These are phyloP conservation scores for Halcyon leucocephala DNA, from an alignment of 2,797 vertebrate genomes.

Conservation along the genomic window DNA sequence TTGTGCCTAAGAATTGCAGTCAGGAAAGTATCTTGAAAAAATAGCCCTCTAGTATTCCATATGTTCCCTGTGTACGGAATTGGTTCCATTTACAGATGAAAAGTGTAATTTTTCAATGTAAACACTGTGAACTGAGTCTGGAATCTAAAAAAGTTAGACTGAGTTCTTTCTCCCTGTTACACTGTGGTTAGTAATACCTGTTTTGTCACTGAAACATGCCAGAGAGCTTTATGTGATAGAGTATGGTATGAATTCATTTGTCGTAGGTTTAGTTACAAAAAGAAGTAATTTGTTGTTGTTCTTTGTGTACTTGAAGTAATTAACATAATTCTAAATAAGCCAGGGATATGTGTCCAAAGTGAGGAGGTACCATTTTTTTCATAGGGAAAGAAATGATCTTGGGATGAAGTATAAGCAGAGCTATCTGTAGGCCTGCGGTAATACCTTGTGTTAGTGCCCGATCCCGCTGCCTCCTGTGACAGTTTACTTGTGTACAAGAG, in stretches of 20 bases:
- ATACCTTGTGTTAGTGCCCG: not conserved
- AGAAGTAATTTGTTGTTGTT: not conserved
- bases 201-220: not conserved
- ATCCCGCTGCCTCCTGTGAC: not conserved
- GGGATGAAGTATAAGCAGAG: not conserved
- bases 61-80: not conserved
- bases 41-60: not conserved
- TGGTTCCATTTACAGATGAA: not conserved
- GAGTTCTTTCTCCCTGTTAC: not conserved
- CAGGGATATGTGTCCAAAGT: not conserved
- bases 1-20: not conserved
- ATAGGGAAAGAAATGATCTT: not conserved
- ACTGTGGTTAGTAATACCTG: not conserved
- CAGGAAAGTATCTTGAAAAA: not conserved
- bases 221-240: not conserved
- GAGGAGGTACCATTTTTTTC: not conserved
- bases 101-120: not conserved
- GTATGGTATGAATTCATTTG: not conserved
- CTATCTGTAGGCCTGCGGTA: not conserved
- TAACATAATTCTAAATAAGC: not conserved
- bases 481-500: not conserved
- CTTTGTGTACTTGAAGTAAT: not conserved
- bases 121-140: not conserved
- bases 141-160: not conserved
- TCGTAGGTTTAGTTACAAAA: not conserved